Percentiles rank a stretch among this genome's conserved stretches.
phyloP scores from a whole-genome alignment of 2,797 vertebrate genomes.

The Acanthornis magna region DNA sequence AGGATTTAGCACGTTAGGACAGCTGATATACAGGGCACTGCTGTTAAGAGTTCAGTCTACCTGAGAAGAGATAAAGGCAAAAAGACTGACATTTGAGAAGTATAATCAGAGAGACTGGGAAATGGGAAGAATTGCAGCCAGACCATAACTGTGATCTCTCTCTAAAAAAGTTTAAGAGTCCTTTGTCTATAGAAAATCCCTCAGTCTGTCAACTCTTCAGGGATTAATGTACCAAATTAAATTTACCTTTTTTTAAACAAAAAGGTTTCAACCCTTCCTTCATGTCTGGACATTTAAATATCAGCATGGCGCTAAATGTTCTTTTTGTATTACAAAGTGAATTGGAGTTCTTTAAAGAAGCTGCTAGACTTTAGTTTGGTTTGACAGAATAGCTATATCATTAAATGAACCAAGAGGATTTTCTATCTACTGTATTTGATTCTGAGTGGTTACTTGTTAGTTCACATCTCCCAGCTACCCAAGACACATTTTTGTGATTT shows the following conservation, averaged over 20 bases:
- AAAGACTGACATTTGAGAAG: not conserved
- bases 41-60: not conserved
- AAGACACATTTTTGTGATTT: not conserved
- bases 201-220: not conserved
- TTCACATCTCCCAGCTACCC: not conserved
- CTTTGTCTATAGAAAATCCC: not conserved
- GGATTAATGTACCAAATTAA: not conserved
- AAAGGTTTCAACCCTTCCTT: not conserved
- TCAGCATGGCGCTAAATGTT: not conserved
- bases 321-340: not conserved
- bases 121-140: not conserved
- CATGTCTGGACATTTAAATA: not conserved
- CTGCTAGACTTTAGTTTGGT: conserved; percentile 16
- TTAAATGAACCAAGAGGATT: conserved; percentile 44
- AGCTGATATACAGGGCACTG: not conserved
- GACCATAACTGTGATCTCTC: not conserved
- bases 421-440: conserved; percentile 40
- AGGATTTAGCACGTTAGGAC: not conserved
- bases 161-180: not conserved
- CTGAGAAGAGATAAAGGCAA: not conserved
- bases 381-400: conserved; percentile 13
- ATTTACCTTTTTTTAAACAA: not conserved
- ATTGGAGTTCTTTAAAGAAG: conserved; percentile 13
- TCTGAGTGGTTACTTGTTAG: not conserved
- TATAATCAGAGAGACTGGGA: not conserved